Evolutionary conservation across 2,797 vertebrate species (phyloP).

Genomic region (Sylvilagus floridanus): DNA sequence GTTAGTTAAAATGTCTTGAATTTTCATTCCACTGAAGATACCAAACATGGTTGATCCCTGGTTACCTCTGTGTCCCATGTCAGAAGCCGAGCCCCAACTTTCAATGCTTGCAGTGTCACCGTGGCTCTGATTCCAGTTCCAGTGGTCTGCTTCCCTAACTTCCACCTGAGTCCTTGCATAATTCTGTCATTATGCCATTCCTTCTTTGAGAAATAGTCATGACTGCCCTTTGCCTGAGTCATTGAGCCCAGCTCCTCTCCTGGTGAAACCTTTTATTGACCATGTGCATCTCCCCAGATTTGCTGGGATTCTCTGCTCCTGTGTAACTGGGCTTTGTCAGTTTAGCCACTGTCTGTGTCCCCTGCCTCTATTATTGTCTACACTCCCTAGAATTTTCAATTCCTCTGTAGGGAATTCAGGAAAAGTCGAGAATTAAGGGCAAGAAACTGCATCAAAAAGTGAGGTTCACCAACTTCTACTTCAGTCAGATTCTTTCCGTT

Average conservation of each 20-base stretch:
- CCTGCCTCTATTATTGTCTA: background rate
- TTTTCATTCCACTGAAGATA: background rate
- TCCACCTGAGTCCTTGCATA: background rate
- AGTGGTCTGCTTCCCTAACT: background rate
- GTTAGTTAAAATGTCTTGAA: background rate
- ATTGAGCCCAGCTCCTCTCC: background rate
- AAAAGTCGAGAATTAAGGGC: background rate
- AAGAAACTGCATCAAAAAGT: constrained; percentile 11
- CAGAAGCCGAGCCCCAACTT: background rate
- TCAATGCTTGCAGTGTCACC: background rate
- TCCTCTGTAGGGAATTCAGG: background rate
- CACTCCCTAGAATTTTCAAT: background rate
- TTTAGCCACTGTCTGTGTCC: background rate
- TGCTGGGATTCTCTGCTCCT: background rate
- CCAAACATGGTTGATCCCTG: background rate
- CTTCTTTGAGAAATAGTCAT: background rate
- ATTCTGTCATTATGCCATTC: background rate
- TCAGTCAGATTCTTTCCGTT: constrained; percentile 14
- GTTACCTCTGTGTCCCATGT: background rate
- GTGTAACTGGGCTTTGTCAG: background rate
- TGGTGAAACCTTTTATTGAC: background rate
- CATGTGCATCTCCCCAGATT: background rate
- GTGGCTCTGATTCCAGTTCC: background rate
- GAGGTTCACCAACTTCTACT: background rate
- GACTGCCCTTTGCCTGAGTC: background rate